phyloP scores from a whole-genome alignment of 2,113 vertebrate genomes.

The Mirounga angustirostris region DNA sequence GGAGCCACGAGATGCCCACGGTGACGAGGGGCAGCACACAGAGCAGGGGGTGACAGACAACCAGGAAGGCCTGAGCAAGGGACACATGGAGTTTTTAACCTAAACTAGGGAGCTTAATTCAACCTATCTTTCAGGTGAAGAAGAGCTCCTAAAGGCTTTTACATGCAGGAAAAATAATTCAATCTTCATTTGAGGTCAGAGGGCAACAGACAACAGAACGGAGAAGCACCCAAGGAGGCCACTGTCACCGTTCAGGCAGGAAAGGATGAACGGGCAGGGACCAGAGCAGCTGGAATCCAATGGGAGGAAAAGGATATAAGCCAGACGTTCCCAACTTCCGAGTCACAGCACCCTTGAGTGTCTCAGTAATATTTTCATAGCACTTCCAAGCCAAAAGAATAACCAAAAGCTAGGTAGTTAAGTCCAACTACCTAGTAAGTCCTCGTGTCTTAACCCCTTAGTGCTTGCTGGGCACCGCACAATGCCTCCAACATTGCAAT shows the following conservation, averaged over 20 bases:
- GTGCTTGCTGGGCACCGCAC: too few relatives aligned
- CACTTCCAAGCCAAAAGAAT: not conserved
- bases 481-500: not conserved
- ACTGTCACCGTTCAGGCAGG: not conserved
- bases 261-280: not conserved
- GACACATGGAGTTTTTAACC: not conserved
- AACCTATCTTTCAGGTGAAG: not conserved
- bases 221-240: not conserved
- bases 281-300: not conserved
- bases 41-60: not conserved
- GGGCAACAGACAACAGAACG: not conserved
- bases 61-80: not conserved
- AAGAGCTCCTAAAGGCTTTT: not conserved
- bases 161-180: not conserved
- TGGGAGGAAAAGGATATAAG: not conserved
- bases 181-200: not conserved
- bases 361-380: not conserved
- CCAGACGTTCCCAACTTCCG: not conserved
- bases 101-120: not conserved
- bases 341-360: not conserved
- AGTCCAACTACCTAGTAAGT: not conserved
- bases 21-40: fast-evolving
- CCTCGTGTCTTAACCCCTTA: not conserved
- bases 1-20: too few relatives aligned
- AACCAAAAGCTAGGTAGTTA: not conserved